phyloP scores from a whole-genome alignment of 2,113 vertebrate species.

The Otocyon megalotis region DNA sequence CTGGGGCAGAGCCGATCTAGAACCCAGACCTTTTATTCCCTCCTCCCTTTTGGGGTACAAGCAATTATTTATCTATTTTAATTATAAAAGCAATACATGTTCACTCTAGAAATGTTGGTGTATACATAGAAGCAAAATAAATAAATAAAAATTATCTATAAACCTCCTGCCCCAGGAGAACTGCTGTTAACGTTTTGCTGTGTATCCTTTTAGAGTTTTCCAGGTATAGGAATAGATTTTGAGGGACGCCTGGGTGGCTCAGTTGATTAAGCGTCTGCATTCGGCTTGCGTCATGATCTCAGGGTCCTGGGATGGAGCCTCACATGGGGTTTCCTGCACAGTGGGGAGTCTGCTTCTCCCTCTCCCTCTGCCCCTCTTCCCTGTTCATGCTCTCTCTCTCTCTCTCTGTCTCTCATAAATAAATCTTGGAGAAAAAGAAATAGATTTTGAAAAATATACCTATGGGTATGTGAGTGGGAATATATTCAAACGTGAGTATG shows the following conservation, averaged over 20 bases:
- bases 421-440: not conserved
- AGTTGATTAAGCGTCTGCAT: too few species aligned
- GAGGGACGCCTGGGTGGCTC: too few species aligned
- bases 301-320: too few species aligned
- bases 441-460: slow-evolving; percentile 54
- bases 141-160: not conserved
- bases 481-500: not conserved
- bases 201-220: slow-evolving; percentile 54
- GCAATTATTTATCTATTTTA: slow-evolving; percentile 34
- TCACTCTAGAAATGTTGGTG: slow-evolving; percentile 7
- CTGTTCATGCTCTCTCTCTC: too few species aligned
- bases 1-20: not conserved
- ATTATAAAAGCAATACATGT: slow-evolving; percentile 12
- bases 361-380: too few species aligned
- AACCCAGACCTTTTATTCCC: not conserved
- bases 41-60: not conserved
- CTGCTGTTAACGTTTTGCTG: slow-evolving; percentile 42
- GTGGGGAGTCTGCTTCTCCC: too few species aligned
- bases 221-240: not conserved
- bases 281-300: too few species aligned
- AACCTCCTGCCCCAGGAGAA: not conserved
- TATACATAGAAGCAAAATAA: not conserved
- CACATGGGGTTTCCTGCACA: too few species aligned
- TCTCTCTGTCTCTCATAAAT: too few species aligned
- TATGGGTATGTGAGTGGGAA: not conserved